A percentile compares a stretch with the other conserved stretches of the same genome.
phyloP scores from a whole-genome alignment of 2,888 invertebrate genomes.

The Atherix ibis region DNA sequence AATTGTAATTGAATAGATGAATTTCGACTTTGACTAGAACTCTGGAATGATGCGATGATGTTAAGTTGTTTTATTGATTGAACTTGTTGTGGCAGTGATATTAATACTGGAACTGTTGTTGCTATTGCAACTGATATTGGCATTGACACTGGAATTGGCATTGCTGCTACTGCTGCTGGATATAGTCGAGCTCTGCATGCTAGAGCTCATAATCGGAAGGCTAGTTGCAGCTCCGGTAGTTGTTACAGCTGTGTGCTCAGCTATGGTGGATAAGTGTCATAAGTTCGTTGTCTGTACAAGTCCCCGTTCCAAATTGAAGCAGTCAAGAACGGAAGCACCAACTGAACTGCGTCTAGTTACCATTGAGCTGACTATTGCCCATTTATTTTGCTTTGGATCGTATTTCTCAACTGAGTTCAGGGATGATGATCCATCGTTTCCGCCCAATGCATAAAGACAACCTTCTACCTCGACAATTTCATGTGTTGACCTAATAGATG shows the following conservation, averaged over 20 bases:
- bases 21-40: too few relatives aligned
- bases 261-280: slow-evolving; percentile 30
- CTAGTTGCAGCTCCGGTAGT: neutral
- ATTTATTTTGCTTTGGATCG: slow-evolving; percentile 47
- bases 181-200: too few relatives aligned
- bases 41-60: too few relatives aligned
- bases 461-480: slow-evolving; percentile 49
- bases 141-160: slow-evolving; percentile 4
- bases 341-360: slow-evolving; percentile 44
- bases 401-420: slow-evolving; percentile 52
- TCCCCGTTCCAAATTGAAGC: slow-evolving; percentile 40
- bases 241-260: slow-evolving; percentile 17
- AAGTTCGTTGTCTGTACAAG: slow-evolving; percentile 33
- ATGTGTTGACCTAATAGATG: slow-evolving; percentile 42
- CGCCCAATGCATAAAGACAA: slow-evolving; percentile 46
- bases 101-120: too few relatives aligned
- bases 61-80: slow-evolving; percentile 7
- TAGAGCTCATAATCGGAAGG: too few relatives aligned
- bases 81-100: too few relatives aligned
- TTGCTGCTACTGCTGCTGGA: too few relatives aligned
- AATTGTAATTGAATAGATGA: too few relatives aligned
- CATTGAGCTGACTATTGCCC: slow-evolving; percentile 51
- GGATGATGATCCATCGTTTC: slow-evolving; percentile 53
- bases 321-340: slow-evolving; percentile 48
- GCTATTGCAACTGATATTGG: slow-evolving; percentile 2